Base-by-base conservation (phyloP, 1,140 invertebrate species). In the Anoplophora glabripennis region DNA sequence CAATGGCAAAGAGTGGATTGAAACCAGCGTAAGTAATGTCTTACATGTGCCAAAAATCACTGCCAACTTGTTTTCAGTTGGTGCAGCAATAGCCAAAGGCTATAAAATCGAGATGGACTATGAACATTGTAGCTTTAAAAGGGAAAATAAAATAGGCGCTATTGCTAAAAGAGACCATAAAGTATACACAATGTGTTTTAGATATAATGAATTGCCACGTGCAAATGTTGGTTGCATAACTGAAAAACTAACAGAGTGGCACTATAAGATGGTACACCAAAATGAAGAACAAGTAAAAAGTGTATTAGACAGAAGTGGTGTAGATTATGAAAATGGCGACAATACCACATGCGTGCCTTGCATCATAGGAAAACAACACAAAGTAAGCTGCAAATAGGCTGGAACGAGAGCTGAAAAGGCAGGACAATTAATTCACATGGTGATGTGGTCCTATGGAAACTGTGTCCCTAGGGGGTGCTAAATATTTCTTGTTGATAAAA, bases 371-470 rank as follows among this genome's bases (percentile, higher is more conserved):
- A 42, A 42, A 8, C 40, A 42, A 54, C 21, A n/a, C 14, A 45
- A 41, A 37, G 38, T 9, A 45, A 55, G 33, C n/a, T n/a, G n/a
- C n/a, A n/a, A n/a, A n/a, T n/a, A n/a, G n/a, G n/a, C n/a, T n/a
- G n/a, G n/a, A n/a, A 52, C 63, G 15, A 53, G 5, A 53, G 45
- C 28, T n/a, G n/a, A n/a, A n/a, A n/a, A n/a, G n/a, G n/a, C 41
- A 51, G 17, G 53, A 7, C 49, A 59, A 33, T 14, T 66, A 28
- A 59, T 77, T 7, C 74, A 79, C 61, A 57, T 70, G 1, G 76
- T 41, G 77, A 7, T 76, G 73, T 67, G 77, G 77, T 21, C 75
- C 73, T n/a, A 75, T 77, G 70, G 66, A 70, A 51, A 69, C 64
- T 3, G 17, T 17, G 11, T 77, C 73, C 7, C 44, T 68, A 14